Evolutionary conservation across 2,888 invertebrate species (phyloP).

Genomic region (Epinotia demarniana): DNA sequence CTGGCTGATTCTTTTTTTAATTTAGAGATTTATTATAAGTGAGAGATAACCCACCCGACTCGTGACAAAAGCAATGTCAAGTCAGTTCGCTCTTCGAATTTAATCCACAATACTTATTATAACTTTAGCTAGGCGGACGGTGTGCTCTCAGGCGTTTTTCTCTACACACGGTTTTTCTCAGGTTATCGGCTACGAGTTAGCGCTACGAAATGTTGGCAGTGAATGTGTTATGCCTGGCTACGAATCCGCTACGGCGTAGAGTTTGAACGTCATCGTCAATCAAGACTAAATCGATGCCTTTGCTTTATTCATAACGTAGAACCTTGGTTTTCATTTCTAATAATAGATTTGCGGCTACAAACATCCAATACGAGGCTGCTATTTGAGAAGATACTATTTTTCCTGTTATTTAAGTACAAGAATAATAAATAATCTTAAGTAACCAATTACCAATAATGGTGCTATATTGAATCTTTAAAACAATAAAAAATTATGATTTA

Average conservation of each 20-base stretch:
- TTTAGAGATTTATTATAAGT: too few relatives aligned
- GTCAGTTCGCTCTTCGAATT: not conserved
- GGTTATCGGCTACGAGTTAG: too few relatives aligned
- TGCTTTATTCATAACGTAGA: constrained; percentile 4
- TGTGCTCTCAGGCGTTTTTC: too few relatives aligned
- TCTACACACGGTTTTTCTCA: too few relatives aligned
- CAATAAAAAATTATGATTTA: too few relatives aligned
- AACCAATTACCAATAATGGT: too few relatives aligned
- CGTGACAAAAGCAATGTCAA: not conserved
- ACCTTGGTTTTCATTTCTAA: not conserved
- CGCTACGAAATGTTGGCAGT: too few relatives aligned
- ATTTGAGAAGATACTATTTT: not conserved
- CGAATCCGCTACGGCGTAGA: not conserved
- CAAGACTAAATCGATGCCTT: constrained; percentile 4
- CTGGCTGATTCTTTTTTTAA: too few relatives aligned
- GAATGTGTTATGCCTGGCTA: not conserved
- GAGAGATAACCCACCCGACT: too few relatives aligned
- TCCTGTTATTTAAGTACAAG: not conserved
- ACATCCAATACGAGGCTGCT: not conserved
- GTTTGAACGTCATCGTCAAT: not conserved
- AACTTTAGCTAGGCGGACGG: too few relatives aligned
- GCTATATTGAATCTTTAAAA: too few relatives aligned
- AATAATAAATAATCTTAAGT: too few relatives aligned
- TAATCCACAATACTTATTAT: not conserved
- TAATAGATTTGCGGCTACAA: not conserved